A percentile compares a stretch with the other conserved stretches of the same genome.
Evolutionary conservation across 2,888 invertebrate species (phyloP).

Genomic region (Celastrina argiolus): DNA sequence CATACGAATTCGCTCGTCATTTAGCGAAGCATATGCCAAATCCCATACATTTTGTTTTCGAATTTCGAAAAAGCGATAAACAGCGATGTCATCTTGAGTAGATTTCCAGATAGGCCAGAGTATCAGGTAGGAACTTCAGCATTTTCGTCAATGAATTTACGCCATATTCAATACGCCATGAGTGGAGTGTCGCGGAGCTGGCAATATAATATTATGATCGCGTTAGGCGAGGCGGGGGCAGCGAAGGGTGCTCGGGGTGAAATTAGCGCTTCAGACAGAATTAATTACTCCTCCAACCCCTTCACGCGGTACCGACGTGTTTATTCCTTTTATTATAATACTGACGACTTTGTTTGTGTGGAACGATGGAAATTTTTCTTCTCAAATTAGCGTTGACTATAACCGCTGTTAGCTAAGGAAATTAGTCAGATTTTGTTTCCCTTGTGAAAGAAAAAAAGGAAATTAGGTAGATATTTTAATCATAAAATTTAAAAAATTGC

Average conservation of each 20-base stretch:
- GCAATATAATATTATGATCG: conserved; percentile 16
- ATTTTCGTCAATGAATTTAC: background rate
- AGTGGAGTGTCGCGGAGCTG: background rate
- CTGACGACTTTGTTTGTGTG: background rate
- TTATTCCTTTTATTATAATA: background rate
- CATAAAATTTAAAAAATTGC: too few species aligned
- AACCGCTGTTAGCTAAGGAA: too few species aligned
- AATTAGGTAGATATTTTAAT: too few species aligned
- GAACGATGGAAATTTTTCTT: background rate
- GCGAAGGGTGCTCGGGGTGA: conserved; percentile 47
- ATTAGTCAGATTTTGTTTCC: too few species aligned
- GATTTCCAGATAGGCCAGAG: too few species aligned
- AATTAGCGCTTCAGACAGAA: conserved; percentile 69
- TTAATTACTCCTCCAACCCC: conserved; percentile 62
- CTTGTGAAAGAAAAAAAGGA: too few species aligned
- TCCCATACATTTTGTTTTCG: too few species aligned
- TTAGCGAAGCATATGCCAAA: too few species aligned
- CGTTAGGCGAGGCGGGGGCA: conserved; percentile 25
- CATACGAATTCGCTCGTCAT: too few species aligned
- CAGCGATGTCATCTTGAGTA: too few species aligned
- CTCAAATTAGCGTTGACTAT: background rate
- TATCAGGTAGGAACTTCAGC: too few species aligned
- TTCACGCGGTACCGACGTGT: conserved; percentile 10
- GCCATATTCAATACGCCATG: background rate
- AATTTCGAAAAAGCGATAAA: too few species aligned